phyloP scores from a whole-genome alignment of 2,888 invertebrate species.

The Spialia ferax region DNA sequence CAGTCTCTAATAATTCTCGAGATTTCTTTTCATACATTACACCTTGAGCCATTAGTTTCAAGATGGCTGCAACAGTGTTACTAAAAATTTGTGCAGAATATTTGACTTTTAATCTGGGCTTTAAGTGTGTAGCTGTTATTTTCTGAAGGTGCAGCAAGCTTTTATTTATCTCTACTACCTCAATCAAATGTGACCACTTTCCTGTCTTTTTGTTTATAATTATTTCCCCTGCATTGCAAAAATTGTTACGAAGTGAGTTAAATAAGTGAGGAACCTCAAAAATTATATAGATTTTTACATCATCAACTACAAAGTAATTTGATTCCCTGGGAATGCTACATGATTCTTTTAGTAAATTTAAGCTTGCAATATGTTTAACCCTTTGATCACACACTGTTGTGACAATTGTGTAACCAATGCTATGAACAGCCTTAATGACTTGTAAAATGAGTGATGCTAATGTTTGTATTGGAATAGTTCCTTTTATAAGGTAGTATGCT shows the following conservation, averaged over 20 bases:
- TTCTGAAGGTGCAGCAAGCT: neutral
- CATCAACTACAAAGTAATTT: neutral
- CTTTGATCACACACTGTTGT: neutral
- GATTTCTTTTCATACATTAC: neutral
- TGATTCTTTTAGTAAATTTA: constrained; percentile 1
- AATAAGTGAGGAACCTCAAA: constrained; percentile 3
- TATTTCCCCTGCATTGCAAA: neutral
- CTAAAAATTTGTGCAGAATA: neutral
- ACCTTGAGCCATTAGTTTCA: neutral
- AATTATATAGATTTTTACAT: neutral
- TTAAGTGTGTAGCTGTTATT: neutral
- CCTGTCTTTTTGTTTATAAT: neutral
- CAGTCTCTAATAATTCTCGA: neutral
- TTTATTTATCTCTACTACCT: neutral
- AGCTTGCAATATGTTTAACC: neutral
- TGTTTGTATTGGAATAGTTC: neutral
- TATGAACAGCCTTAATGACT: neutral
- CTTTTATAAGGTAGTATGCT: constrained; percentile 3
- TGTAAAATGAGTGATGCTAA: neutral
- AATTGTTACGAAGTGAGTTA: neutral
- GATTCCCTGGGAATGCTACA: neutral
- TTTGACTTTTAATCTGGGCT: neutral
- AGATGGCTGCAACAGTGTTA: constrained; percentile 1
- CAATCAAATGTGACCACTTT: neutral
- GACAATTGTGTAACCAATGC: neutral